Conservation (phyloP, 2,113 vertebrate genomes). For the Acanthochromis polyacanthus region DNA sequence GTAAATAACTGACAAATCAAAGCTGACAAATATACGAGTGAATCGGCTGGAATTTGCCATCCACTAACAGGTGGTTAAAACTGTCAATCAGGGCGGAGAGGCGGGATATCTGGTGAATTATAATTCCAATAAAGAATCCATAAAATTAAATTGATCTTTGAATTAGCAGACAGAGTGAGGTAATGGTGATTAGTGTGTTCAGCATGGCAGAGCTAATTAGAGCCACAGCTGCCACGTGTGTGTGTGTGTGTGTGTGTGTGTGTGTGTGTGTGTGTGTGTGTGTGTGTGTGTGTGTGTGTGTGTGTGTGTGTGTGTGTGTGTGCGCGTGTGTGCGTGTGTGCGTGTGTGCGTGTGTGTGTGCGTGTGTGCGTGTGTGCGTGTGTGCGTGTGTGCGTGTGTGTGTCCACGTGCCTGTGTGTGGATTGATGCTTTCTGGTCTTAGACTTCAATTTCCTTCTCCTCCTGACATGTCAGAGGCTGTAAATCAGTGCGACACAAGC, state of each 20-base stretch:
- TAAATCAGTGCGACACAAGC: slow-evolving; percentile 66
- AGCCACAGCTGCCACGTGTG: slow-evolving; percentile 67
- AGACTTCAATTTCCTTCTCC: slow-evolving; percentile 75
- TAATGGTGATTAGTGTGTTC: slow-evolving; percentile 81
- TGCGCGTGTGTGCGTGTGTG: slow-evolving; percentile 31
- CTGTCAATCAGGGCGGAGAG: slow-evolving; percentile 71
- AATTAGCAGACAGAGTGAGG: slow-evolving; percentile 81
- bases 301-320: background rate
- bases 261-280: slow-evolving; percentile 37
- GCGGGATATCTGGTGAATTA: slow-evolving; percentile 71
- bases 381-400: slow-evolving; percentile 27
- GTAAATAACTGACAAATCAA: slow-evolving; percentile 22
- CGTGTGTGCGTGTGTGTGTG: slow-evolving; percentile 42
- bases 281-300: slow-evolving; percentile 29
- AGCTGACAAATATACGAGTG: slow-evolving; percentile 51
- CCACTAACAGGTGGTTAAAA: slow-evolving; percentile 74
- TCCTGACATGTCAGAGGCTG: slow-evolving; percentile 66
- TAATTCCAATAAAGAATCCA: slow-evolving; percentile 83
- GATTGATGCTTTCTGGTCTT: slow-evolving; percentile 66
- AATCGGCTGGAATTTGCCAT: slow-evolving; percentile 49
- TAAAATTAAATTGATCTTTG: slow-evolving; percentile 83
- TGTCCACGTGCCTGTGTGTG: background rate
- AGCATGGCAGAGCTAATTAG: slow-evolving; percentile 79
- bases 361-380: slow-evolving; percentile 36
- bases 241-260: slow-evolving; percentile 48